A percentile compares a stretch with the other conserved stretches of the same genome.
These are phyloP conservation scores for Brachystomella parvula DNA, from an alignment of 1,140 invertebrate species.

Conservation along the genomic window DNA sequence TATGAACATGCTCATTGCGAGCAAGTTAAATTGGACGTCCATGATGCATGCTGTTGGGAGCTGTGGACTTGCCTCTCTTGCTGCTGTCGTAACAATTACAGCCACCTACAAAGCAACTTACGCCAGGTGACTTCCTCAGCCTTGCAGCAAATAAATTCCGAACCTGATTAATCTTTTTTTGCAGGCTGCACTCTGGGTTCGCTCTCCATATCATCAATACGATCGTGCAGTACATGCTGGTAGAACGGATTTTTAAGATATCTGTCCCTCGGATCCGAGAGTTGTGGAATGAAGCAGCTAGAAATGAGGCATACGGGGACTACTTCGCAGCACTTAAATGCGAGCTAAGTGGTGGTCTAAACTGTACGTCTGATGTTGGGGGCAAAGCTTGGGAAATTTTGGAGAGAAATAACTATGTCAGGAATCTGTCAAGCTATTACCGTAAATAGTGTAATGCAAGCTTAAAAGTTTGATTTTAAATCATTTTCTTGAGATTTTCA, in stretches of 20 bases:
- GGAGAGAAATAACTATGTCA: neutral
- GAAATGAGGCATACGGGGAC: neutral
- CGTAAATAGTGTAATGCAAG: neutral
- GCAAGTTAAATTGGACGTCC: constrained; percentile 10
- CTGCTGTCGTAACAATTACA: constrained; percentile 6
- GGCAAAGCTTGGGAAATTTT: no score
- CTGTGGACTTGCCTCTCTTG: neutral
- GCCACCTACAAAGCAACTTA: constrained; percentile 14
- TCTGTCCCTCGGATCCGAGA: constrained; percentile 7
- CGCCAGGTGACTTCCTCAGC: constrained; percentile 7
- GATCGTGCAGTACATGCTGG: constrained; percentile 1
- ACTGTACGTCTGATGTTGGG: no score
- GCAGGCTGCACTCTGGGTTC: constrained; percentile 16
- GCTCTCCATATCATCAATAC: constrained; percentile 16
- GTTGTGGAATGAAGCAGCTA: neutral
- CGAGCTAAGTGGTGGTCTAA: no score
- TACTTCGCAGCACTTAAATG: neutral
- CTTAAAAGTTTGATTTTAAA: neutral
- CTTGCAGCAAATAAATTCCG: neutral
- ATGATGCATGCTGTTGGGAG: neutral
- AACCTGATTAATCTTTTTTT: neutral
- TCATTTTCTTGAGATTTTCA: neutral
- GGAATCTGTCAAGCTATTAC: no score
- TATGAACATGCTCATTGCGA: neutral
- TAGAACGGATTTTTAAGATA: neutral